These are phyloP conservation scores for Apamea crenata DNA, from an alignment of 2,888 invertebrate species.

Conservation along the genomic window DNA sequence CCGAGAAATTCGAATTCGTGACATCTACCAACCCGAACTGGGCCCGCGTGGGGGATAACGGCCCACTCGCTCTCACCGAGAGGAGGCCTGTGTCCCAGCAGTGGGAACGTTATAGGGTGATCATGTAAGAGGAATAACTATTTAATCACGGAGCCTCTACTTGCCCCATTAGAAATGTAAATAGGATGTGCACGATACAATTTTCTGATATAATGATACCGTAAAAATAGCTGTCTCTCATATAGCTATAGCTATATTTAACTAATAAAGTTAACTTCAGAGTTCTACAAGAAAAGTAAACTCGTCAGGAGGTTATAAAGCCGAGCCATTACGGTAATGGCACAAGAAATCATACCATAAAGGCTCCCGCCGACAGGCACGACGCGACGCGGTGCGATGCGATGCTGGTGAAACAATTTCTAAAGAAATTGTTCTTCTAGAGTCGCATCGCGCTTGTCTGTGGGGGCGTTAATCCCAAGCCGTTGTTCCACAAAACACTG, in stretches of 20 bases:
- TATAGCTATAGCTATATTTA: constrained; percentile 34
- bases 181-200: constrained; percentile 14
- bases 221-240: constrained; percentile 18
- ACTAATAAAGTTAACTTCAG: constrained; percentile 40
- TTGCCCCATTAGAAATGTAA: not conserved
- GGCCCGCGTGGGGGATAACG: too few relatives aligned
- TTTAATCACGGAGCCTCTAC: not conserved
- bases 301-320: constrained; percentile 21
- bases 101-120: too few relatives aligned
- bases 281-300: constrained; percentile 16
- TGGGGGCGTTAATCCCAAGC: not conserved
- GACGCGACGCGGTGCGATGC: not conserved
- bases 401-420: not conserved
- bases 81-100: too few relatives aligned
- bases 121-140: not conserved
- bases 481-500: constrained; percentile 33
- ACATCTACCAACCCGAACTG: too few relatives aligned
- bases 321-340: constrained; percentile 35
- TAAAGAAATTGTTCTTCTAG: not conserved
- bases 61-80: too few relatives aligned
- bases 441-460: not conserved
- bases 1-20: too few relatives aligned
- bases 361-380: not conserved
- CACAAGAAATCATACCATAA: constrained; percentile 34
- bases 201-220: constrained; percentile 8